Percentiles rank a stretch among this genome's conserved stretches.
Conservation (phyloP, 2,797 vertebrate species). For the Hippopotamyrus pictus region DNA sequence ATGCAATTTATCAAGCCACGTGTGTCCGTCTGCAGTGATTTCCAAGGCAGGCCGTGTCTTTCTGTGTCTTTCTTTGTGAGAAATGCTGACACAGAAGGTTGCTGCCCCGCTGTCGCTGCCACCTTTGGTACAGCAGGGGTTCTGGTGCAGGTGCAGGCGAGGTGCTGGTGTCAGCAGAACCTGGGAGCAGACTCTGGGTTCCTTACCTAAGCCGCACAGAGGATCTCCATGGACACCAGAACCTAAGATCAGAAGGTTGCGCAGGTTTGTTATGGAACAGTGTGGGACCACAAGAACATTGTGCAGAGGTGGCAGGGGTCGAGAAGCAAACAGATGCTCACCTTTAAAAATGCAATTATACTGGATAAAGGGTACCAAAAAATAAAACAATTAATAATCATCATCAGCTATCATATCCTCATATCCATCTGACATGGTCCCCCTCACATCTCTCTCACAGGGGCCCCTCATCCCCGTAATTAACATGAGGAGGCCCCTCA, state of each 20-base stretch:
- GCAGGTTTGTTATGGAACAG: background rate
- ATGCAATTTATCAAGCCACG: conserved; percentile 49
- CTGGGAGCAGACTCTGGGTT: background rate
- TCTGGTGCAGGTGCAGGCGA: background rate
- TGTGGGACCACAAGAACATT: background rate
- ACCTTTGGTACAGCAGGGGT: background rate
- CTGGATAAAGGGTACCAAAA: background rate
- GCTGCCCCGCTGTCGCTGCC: background rate
- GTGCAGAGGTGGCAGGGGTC: background rate
- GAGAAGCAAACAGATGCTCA: background rate
- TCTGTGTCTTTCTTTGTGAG: background rate
- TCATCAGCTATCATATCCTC: background rate
- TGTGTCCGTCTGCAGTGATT: conserved; percentile 6
- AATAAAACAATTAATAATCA: background rate
- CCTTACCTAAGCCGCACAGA: background rate
- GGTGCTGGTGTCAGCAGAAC: background rate
- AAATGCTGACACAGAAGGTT: background rate
- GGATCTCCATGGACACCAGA: background rate
- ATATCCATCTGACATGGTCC: background rate
- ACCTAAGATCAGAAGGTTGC: background rate
- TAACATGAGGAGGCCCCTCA: too few relatives aligned
- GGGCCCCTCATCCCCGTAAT: background rate
- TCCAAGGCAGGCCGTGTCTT: background rate
- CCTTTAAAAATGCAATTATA: background rate
- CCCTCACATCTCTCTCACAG: background rate